Evolutionary conservation across 2,113 vertebrate genomes (phyloP), one percentile per base, ranked within the genome.

Genomic region (Apteryx mantelli): DNA sequence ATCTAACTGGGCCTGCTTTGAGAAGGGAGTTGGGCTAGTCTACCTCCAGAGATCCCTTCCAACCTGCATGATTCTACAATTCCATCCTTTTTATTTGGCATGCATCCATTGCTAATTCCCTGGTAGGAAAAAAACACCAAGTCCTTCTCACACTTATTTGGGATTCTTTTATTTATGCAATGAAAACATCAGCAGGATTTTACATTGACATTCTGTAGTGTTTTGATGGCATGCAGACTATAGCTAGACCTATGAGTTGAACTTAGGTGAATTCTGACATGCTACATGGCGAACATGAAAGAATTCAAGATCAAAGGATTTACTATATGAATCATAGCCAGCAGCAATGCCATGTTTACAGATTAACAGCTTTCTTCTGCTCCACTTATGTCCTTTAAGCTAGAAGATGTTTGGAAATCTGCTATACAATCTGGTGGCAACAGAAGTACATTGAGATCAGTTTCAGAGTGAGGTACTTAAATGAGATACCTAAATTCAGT

Each of bases 21-120:
- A 85, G 40, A 25, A 64, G 36, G 65, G 20, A 36, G 11, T 4
- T 91, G 20, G 14, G 61, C 21, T 13, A 66, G 34, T 21, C 75
- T 56, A 66, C 15, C 36, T 80, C 20, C 0, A 0, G 10, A 46
- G 52, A 28, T 74, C 24, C 22, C 44, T 32, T 28, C 28, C 48
- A 65, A 74, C 14, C n/a, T 56, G 16, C 9, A 10, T 5, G 32
- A 46, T 61, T 61, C 73, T 80, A 46, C 68, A 36, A 86, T 28
- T 38, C 65, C 64, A 4, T 11, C 7, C 25, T 15, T 42, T 76
- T 38, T 42, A 8, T 46, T 86, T 17, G 69, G 30, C 24, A 46
- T 10, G 19, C 32, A 5, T 8, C 8, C 6, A 53, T 21, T 34
- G 65, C 36, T 87, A 50, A 40, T 60, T 55, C 11, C 26, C 53